phyloP scores from a whole-genome alignment of 1,140 invertebrate species.

The Pemphigus obesinymphae region DNA sequence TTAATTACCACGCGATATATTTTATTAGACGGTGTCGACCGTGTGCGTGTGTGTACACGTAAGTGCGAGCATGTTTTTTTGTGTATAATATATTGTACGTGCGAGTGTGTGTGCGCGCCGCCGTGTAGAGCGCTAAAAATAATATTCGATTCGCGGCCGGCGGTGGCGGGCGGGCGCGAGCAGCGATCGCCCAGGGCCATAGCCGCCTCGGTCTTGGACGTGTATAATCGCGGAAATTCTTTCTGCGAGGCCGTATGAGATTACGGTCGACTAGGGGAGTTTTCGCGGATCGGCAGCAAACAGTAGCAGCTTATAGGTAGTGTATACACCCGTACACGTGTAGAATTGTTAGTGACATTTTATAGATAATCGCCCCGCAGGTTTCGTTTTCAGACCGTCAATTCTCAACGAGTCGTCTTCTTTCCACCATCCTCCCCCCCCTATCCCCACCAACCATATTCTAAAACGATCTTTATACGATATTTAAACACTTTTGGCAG shows the following conservation, averaged over 20 bases:
- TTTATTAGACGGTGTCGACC: slow-evolving; percentile 30
- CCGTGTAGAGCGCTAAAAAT: slow-evolving; percentile 10
- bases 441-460: no score
- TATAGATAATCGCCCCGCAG: no score
- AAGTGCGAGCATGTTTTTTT: no score
- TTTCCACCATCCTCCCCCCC: no score
- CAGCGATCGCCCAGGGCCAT: background rate
- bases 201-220: background rate
- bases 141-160: slow-evolving; percentile 33
- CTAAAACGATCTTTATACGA: background rate
- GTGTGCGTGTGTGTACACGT: background rate
- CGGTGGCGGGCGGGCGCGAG: background rate
- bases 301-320: no score
- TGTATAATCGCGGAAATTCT: background rate
- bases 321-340: no score
- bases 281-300: no score
- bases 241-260: background rate
- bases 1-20: slow-evolving; percentile 38
- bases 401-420: background rate
- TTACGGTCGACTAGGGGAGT: no score
- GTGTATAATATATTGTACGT: no score
- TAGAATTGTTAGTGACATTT: no score
- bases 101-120: background rate
- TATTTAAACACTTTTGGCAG: slow-evolving; percentile 5
- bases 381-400: background rate